These are phyloP conservation scores for Clivina fossor DNA, from an alignment of 2,888 invertebrate species.

Conservation along the genomic window DNA sequence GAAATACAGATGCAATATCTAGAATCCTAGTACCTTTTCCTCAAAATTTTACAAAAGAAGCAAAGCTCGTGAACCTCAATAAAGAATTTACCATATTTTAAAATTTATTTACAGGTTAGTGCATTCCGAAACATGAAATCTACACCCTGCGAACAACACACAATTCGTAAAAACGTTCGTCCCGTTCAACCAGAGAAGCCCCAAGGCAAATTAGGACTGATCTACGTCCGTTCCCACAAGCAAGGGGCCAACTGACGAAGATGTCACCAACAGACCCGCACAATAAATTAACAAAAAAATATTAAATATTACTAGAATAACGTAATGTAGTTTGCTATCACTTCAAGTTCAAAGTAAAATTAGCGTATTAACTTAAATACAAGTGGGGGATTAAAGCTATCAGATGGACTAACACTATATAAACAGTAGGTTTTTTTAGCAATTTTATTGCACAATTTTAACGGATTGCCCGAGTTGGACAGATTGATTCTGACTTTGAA, in stretches of 20 bases:
- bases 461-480: no score
- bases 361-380: no score
- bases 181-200: slow-evolving; percentile 49
- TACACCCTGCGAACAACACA: slow-evolving; percentile 50
- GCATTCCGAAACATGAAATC: slow-evolving; percentile 50
- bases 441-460: no score
- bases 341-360: no score
- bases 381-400: no score
- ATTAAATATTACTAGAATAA: not conserved
- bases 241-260: slow-evolving; percentile 40
- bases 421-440: no score
- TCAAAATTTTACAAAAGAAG: no score
- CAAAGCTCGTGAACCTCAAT: not conserved
- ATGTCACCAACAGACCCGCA: not conserved
- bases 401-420: no score
- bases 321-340: no score
- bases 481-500: no score
- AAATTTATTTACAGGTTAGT: slow-evolving; percentile 46
- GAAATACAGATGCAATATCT: no score
- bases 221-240: slow-evolving; percentile 50
- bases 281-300: not conserved
- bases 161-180: slow-evolving; percentile 50
- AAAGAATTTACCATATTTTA: not conserved
- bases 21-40: no score
- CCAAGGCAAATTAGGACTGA: slow-evolving; percentile 48